phyloP scores from a whole-genome alignment of 2,113 vertebrate genomes.

The Neodontobutis hainanensis region DNA sequence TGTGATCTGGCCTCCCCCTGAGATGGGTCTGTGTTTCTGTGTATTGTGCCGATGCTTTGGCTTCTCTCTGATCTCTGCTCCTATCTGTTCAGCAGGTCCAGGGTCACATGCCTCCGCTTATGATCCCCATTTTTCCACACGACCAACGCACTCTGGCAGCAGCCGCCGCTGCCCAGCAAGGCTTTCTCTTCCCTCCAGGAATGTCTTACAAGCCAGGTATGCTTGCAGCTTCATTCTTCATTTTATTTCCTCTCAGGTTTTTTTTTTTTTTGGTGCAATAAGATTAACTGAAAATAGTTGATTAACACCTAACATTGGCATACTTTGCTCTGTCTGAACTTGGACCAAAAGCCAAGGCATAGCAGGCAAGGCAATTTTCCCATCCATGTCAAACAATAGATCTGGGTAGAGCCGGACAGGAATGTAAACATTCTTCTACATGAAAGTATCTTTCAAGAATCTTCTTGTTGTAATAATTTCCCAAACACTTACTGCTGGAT shows the following conservation, averaged over 20 bases:
- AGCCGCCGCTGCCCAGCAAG: conserved; percentile 97
- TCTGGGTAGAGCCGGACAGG: conserved; percentile 50
- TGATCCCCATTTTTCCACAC: conserved; percentile 99
- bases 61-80: conserved; percentile 90
- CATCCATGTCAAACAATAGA: conserved; percentile 70
- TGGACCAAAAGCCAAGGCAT: conserved; percentile 31
- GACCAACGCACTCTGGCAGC: conserved; percentile 99
- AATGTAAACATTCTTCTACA: conserved; percentile 76
- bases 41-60: conserved; percentile 84
- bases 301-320: conserved; percentile 29
- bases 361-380: conserved; percentile 37
- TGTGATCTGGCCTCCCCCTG: conserved; percentile 84
- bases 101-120: conserved; percentile 99
- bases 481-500: conserved; percentile 57
- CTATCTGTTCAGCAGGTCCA: conserved; percentile 95
- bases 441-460: conserved; percentile 69
- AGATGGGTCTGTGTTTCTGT: conserved; percentile 63
- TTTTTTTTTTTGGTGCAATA: not conserved
- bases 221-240: conserved; percentile 34
- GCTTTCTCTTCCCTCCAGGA: conserved; percentile 98
- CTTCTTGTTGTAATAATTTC: conserved; percentile 55
- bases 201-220: conserved; percentile 99
- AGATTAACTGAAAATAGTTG: conserved; percentile 7
- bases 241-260: conserved; percentile 18
- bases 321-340: conserved; percentile 49